Evolutionary conservation across 2,888 invertebrate genomes (phyloP).

Genomic region (Charanyca ferruginea): DNA sequence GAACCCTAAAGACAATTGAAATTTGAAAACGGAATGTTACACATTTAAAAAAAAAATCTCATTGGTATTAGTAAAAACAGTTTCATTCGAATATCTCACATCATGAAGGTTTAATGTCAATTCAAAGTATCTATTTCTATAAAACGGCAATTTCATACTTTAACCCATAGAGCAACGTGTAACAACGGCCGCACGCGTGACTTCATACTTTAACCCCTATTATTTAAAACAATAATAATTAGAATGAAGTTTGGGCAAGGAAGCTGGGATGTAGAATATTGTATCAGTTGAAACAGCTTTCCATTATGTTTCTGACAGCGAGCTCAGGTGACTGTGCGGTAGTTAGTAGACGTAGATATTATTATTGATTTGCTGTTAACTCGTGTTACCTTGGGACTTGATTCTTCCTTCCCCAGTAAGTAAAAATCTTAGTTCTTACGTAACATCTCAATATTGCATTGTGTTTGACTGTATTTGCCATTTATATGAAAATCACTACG

Average conservation of each 20-base stretch:
- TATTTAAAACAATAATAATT: background rate
- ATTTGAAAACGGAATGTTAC: too few species aligned
- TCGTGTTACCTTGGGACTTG: conserved; percentile 66
- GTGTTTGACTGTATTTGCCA: conserved; percentile 51
- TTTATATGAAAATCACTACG: conserved; percentile 61
- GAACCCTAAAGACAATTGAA: too few species aligned
- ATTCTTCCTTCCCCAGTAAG: conserved; percentile 47
- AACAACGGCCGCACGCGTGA: too few species aligned
- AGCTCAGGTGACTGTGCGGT: conserved; percentile 56
- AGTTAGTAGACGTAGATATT: conserved; percentile 60
- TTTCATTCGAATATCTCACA: too few species aligned
- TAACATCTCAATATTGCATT: conserved; percentile 52
- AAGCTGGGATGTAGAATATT: conserved; percentile 36
- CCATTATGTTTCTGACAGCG: conserved; percentile 43
- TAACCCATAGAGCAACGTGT: too few species aligned
- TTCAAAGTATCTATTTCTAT: too few species aligned
- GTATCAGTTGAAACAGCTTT: conserved; percentile 52
- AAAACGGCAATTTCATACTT: too few species aligned
- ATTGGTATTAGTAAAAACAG: too few species aligned
- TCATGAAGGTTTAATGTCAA: too few species aligned
- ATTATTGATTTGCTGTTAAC: conserved; percentile 74
- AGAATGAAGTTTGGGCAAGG: conserved; percentile 5
- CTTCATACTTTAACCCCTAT: too few species aligned
- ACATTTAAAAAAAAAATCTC: too few species aligned
- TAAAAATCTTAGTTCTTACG: conserved; percentile 43